Evolutionary conservation across 2,113 vertebrate genomes (phyloP).

Genomic region (Paedocypris sp.): DNA sequence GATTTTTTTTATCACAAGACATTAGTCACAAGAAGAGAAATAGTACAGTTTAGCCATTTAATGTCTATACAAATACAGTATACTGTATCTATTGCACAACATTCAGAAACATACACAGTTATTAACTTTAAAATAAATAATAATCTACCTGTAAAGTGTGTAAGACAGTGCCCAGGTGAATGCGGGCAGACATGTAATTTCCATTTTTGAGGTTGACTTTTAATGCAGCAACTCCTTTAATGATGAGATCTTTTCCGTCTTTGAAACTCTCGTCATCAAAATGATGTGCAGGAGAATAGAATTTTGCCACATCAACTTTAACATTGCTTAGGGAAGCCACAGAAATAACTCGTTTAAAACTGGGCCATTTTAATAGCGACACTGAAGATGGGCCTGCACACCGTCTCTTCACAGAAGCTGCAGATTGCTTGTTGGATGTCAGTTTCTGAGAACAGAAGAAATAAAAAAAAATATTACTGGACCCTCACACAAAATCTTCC

Average conservation of each 20-base stretch:
- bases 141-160: constrained; percentile 53
- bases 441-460: background rate
- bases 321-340: background rate
- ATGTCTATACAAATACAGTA: too few relatives aligned
- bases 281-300: constrained; percentile 30
- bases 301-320: background rate
- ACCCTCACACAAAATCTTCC: background rate
- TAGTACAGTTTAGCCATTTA: too few relatives aligned
- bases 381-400: background rate
- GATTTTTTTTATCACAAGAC: too few relatives aligned
- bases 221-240: constrained; percentile 25
- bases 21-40: too few relatives aligned
- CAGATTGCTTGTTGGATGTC: background rate
- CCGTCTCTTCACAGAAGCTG: background rate
- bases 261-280: constrained; percentile 47
- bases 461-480: background rate
- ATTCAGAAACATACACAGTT: too few relatives aligned
- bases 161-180: constrained; percentile 41
- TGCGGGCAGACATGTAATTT: constrained; percentile 38
- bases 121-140: too few relatives aligned
- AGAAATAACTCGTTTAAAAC: background rate
- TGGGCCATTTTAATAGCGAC: background rate
- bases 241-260: constrained; percentile 42
- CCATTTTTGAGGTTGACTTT: constrained; percentile 36
- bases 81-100: too few relatives aligned